phyloP scores from a whole-genome alignment of 2,888 invertebrate species.

The Mesorhabditis sp. region DNA sequence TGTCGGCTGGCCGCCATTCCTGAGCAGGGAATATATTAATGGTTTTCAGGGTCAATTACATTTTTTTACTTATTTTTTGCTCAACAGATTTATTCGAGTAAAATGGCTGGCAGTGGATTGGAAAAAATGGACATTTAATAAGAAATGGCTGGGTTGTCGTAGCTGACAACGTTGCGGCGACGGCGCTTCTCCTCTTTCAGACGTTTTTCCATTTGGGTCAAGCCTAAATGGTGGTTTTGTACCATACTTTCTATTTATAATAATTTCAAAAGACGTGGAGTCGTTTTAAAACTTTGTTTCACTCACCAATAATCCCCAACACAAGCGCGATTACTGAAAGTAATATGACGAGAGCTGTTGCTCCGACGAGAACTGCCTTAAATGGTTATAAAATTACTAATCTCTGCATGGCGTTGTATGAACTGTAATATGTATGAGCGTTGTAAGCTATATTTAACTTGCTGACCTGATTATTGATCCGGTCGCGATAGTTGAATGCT shows the following conservation, averaged over 20 bases:
- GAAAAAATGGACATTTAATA: not conserved
- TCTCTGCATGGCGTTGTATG: not conserved
- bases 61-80: too few relatives aligned
- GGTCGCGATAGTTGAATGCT: not conserved
- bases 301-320: not conserved
- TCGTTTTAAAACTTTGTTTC: not conserved
- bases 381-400: not conserved
- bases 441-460: not conserved
- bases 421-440: too few relatives aligned
- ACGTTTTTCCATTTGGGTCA: not conserved
- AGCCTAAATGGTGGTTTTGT: too few relatives aligned
- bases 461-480: conserved; percentile 1
- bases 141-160: not conserved
- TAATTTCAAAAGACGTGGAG: not conserved
- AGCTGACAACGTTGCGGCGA: not conserved
- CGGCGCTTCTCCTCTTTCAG: not conserved
- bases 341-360: not conserved
- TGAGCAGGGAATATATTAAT: too few relatives aligned
- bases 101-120: not conserved
- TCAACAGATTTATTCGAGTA: too few relatives aligned
- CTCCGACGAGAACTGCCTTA: conserved; percentile 3
- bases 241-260: too few relatives aligned
- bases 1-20: too few relatives aligned
- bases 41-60: too few relatives aligned
- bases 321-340: conserved; percentile 4